Percentiles rank a stretch among this genome's conserved stretches.
Evolutionary conservation across 2,113 vertebrate species (phyloP).

Genomic region (Lasiurus cinereus): DNA sequence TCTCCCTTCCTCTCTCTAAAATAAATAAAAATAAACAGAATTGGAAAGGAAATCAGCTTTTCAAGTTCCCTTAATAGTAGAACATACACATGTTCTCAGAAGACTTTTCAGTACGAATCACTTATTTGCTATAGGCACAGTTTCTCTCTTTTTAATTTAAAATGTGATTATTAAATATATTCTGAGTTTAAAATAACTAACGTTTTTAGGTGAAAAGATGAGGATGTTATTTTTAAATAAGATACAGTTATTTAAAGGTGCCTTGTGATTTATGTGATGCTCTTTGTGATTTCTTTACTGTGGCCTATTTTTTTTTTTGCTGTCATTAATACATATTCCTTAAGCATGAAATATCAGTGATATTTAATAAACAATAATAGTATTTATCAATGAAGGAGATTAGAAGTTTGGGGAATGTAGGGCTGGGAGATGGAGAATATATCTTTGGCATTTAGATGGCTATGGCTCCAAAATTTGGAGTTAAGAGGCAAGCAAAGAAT

Average conservation of each 20-base stretch:
- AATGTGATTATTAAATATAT: constrained; percentile 9
- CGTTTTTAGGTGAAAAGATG: neutral
- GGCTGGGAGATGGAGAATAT: constrained; percentile 1
- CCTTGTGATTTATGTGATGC: neutral
- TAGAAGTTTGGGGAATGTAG: constrained; percentile 23
- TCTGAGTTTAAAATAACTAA: neutral
- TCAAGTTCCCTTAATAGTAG: neutral
- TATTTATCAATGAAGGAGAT: constrained; percentile 1
- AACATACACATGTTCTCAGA: neutral
- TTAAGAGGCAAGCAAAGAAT: constrained; percentile 77
- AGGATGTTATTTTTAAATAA: constrained; percentile 31
- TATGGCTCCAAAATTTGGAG: constrained; percentile 75
- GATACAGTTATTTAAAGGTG: neutral
- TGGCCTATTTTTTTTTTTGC: neutral
- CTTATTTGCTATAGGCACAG: neutral
- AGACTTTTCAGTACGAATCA: neutral
- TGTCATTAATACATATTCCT: constrained; percentile 10
- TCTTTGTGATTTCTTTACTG: neutral
- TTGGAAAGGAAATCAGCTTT: neutral
- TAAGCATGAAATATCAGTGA: neutral
- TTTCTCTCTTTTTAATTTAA: neutral
- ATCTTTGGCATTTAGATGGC: constrained; percentile 75
- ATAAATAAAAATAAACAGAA: too few species aligned
- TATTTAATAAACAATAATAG: constrained; percentile 19
- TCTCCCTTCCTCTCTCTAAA: too few species aligned